Conservation (phyloP, 2,113 vertebrate species). For the Cololabis saira region DNA sequence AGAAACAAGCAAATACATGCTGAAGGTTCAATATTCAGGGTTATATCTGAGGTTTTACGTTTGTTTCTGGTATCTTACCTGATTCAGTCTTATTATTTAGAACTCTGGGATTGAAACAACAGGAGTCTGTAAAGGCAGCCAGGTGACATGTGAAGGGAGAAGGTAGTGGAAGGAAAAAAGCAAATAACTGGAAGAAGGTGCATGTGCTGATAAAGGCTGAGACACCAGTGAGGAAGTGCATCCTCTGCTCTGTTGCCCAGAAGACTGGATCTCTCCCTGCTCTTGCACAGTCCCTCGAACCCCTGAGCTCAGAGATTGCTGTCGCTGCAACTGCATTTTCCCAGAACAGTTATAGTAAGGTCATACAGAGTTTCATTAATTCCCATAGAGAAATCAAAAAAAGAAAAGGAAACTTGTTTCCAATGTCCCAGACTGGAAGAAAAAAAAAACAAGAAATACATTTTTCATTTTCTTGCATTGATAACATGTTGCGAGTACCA, state of each 20-base stretch:
- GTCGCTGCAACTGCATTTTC: slow-evolving; percentile 31
- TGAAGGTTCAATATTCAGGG: slow-evolving; percentile 5
- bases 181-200: too few species aligned
- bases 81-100: slow-evolving; percentile 9
- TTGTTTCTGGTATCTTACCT: slow-evolving; percentile 20
- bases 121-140: background rate
- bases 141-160: background rate
- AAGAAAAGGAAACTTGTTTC: slow-evolving; percentile 12
- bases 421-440: background rate
- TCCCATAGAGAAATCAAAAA: slow-evolving; percentile 13
- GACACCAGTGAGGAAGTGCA: background rate
- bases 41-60: slow-evolving; percentile 23
- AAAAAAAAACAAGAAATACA: slow-evolving; percentile 8
- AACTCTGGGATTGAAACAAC: slow-evolving; percentile 19
- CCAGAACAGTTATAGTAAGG: slow-evolving; percentile 28
- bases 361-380: slow-evolving; percentile 44
- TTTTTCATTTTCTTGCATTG: slow-evolving; percentile 13
- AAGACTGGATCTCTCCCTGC: slow-evolving; percentile 29
- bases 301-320: slow-evolving; percentile 53
- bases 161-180: too few species aligned
- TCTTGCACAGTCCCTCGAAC: slow-evolving; percentile 56
- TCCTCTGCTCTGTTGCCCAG: background rate
- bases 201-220: too few species aligned
- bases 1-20: slow-evolving; percentile 10
- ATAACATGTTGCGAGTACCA: background rate